Percentiles rank a stretch among this genome's conserved stretches.
These are phyloP conservation scores for Kryptopterus vitreolus DNA, from an alignment of 2,797 vertebrate species.

Conservation along the genomic window DNA sequence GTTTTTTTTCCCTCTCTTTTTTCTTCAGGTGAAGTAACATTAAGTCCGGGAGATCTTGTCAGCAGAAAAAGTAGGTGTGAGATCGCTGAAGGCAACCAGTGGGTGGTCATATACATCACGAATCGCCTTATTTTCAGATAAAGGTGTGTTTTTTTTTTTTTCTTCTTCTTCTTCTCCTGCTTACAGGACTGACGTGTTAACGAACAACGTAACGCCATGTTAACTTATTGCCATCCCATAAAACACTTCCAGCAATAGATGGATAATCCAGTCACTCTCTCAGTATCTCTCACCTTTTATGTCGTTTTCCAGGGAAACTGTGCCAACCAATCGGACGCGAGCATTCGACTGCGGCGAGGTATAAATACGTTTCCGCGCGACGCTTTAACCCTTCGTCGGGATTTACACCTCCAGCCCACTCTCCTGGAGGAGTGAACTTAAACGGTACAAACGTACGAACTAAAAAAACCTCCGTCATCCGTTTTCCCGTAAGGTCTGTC, in stretches of 20 bases:
- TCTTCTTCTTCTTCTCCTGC: no score
- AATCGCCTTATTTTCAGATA: not conserved
- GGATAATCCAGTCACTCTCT: not conserved
- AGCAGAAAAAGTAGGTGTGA: not conserved
- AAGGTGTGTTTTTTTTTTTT: not conserved
- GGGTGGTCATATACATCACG: not conserved
- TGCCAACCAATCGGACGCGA: not conserved
- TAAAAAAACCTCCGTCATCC: no score
- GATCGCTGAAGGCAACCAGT: not conserved
- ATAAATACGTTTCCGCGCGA: not conserved
- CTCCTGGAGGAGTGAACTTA: no score
- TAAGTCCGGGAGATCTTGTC: constrained; percentile 3
- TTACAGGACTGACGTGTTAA: no score
- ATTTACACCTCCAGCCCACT: not conserved
- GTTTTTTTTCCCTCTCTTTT: no score
- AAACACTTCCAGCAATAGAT: not conserved
- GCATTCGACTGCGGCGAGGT: not conserved
- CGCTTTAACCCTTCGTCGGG: not conserved
- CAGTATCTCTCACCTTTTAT: not conserved
- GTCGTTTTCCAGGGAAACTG: not conserved
- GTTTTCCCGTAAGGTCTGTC: no score
- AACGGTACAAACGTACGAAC: no score
- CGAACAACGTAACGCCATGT: no score
- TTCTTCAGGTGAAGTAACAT: not conserved
- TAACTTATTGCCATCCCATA: no score